phyloP scores from a whole-genome alignment of 1,140 invertebrate species.

The Cotesia chilonis region DNA sequence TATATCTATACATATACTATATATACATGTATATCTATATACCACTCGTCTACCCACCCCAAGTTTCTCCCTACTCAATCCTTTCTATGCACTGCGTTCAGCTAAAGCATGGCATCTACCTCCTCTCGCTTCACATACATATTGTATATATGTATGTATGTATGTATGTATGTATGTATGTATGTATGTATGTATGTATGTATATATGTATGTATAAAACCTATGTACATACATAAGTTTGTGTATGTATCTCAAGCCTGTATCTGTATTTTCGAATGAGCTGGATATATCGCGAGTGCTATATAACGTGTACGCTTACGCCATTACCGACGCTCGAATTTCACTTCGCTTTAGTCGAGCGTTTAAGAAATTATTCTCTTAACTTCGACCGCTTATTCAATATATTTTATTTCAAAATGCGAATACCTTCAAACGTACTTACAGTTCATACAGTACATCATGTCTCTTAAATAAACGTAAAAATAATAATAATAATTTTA shows the following conservation, averaged over 20 bases:
- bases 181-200: constrained; percentile 31
- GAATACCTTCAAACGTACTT: too few species aligned
- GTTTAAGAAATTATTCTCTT: constrained; percentile 25
- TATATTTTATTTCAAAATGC: not conserved
- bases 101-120: constrained; percentile 49
- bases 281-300: constrained; percentile 49
- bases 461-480: too few species aligned
- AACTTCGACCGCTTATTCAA: not conserved
- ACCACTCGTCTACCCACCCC: constrained; percentile 34
- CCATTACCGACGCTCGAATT: constrained; percentile 55
- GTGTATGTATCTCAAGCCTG: constrained; percentile 25
- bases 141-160: constrained; percentile 34
- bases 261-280: constrained; percentile 53
- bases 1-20: constrained; percentile 9
- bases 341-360: constrained; percentile 43
- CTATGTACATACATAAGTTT: constrained; percentile 35
- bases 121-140: constrained; percentile 37
- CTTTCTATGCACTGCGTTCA: constrained; percentile 46
- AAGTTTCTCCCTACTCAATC: constrained; percentile 44
- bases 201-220: constrained; percentile 22
- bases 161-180: constrained; percentile 33
- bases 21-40: constrained; percentile 27
- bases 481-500: too few species aligned
- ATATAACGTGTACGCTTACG: constrained; percentile 53
- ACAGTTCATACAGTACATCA: too few species aligned